These are phyloP conservation scores for Chelon auratus DNA, from an alignment of 2,797 vertebrate genomes.

Conservation along the genomic window DNA sequence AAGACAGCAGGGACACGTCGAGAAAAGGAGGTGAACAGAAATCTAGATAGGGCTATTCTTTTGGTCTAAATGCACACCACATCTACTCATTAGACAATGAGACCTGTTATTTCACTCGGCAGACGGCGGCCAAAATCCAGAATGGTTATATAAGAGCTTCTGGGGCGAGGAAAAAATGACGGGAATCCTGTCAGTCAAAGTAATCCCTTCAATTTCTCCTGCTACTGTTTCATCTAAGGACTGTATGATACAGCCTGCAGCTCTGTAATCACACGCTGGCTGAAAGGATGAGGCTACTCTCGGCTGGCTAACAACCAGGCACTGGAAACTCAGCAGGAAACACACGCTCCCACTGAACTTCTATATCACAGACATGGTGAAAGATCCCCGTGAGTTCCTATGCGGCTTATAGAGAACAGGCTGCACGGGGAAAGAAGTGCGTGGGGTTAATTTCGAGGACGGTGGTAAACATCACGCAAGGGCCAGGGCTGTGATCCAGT, in stretches of 20 bases:
- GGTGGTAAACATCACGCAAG: not conserved
- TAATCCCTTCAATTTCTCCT: constrained; percentile 78
- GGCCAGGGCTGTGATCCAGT: constrained; percentile 6
- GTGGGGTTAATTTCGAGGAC: not conserved
- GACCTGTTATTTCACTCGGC: constrained; percentile 69
- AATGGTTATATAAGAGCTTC: constrained; percentile 75
- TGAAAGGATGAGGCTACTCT: constrained; percentile 63
- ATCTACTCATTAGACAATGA: constrained; percentile 63
- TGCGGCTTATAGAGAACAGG: not conserved
- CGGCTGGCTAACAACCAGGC: constrained; percentile 64
- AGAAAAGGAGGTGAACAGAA: constrained; percentile 42
- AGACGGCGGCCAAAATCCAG: constrained; percentile 49
- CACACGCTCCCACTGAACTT: constrained; percentile 44
- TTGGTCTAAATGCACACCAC: constrained; percentile 53
- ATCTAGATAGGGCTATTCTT: constrained; percentile 50
- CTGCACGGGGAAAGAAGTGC: not conserved
- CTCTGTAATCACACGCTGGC: constrained; percentile 70
- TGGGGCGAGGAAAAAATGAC: constrained; percentile 39
- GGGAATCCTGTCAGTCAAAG: constrained; percentile 71
- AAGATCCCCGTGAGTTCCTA: constrained; percentile 30
- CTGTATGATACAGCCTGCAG: constrained; percentile 49
- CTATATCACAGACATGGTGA: constrained; percentile 34
- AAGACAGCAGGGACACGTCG: constrained; percentile 30
- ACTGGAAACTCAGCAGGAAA: constrained; percentile 58
- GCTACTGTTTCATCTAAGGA: constrained; percentile 72